Percentiles rank a stretch among this genome's conserved stretches.
Conservation (phyloP, 2,888 invertebrate genomes). For the Agonopterix subpropinquella region DNA sequence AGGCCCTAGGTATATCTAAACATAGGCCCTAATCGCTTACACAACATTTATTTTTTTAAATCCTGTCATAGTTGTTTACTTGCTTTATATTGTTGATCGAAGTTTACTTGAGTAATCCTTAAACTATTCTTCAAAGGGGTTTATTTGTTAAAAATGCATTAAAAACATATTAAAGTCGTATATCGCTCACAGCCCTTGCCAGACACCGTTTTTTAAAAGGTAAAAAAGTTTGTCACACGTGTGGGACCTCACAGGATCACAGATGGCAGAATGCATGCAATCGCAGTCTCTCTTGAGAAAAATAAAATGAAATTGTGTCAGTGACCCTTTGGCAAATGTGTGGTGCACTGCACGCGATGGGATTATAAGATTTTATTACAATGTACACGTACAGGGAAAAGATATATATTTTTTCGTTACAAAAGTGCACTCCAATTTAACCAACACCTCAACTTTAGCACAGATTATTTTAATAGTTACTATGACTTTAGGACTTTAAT, state of each 20-base stretch:
- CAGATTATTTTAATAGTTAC: too few relatives aligned
- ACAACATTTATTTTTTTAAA: too few relatives aligned
- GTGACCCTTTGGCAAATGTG: constrained; percentile 2
- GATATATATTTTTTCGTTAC: too few relatives aligned
- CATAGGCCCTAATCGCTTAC: too few relatives aligned
- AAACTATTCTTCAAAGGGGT: too few relatives aligned
- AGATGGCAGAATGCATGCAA: constrained; percentile 47
- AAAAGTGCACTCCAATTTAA: too few relatives aligned
- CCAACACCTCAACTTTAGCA: too few relatives aligned
- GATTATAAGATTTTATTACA: too few relatives aligned
- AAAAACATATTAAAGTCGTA: constrained; percentile 11
- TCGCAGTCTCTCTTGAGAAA: constrained; percentile 31
- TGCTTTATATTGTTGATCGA: not conserved
- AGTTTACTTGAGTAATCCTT: not conserved
- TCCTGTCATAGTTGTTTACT: not conserved
- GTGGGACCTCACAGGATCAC: constrained; percentile 28
- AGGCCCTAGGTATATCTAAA: too few relatives aligned
- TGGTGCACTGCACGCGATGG: too few relatives aligned
- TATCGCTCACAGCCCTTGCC: constrained; percentile 2
- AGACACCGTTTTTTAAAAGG: constrained; percentile 16
- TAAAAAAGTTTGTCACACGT: constrained; percentile 26
- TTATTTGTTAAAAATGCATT: constrained; percentile 10
- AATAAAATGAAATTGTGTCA: constrained; percentile 24
- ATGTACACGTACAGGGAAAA: too few relatives aligned
- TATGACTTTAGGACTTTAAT: too few relatives aligned